These are phyloP conservation scores for Amblyteles armatorius DNA, from an alignment of 2,888 invertebrate genomes.

Conservation along the genomic window DNA sequence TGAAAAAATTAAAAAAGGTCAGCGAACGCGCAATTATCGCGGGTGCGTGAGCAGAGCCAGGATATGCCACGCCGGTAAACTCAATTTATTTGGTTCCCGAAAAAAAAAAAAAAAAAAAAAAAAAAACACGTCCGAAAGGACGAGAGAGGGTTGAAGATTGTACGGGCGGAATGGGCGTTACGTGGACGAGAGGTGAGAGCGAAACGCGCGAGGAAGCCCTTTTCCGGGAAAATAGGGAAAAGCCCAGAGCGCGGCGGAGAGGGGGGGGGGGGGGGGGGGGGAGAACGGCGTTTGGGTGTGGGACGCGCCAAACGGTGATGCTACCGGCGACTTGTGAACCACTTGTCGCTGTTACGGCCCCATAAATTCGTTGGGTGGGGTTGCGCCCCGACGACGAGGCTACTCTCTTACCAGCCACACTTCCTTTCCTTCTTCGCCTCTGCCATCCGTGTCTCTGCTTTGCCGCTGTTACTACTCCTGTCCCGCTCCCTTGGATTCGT, in stretches of 20 bases:
- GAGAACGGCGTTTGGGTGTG: conserved; percentile 32
- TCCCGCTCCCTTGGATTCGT: conserved; percentile 74
- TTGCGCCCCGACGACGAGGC: conserved; percentile 73
- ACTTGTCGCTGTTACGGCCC: conserved; percentile 88
- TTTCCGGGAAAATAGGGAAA: conserved; percentile 68
- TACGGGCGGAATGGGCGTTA: conserved; percentile 61
- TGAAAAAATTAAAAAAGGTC: conserved; percentile 56
- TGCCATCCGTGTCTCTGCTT: conserved; percentile 39
- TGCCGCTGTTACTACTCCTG: conserved; percentile 58
- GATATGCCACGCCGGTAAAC: conserved; percentile 76
- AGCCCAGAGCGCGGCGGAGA: conserved; percentile 39
- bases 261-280: neutral
- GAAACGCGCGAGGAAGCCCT: conserved; percentile 79
- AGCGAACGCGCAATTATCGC: conserved; percentile 58
- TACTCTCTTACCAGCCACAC: conserved; percentile 57
- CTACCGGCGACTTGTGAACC: conserved; percentile 87
- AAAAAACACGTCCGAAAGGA: conserved; percentile 25
- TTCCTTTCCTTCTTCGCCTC: conserved; percentile 59
- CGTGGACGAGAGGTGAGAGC: conserved; percentile 78
- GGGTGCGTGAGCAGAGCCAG: conserved; percentile 55
- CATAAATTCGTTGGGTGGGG: conserved; percentile 85
- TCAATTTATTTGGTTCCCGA: conserved; percentile 83
- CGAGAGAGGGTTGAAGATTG: conserved; percentile 76
- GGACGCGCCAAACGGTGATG: conserved; percentile 87
- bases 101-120: conserved; percentile 17